Base-by-base conservation (phyloP, 2,888 invertebrate genomes). In the Venusia cambrica region DNA sequence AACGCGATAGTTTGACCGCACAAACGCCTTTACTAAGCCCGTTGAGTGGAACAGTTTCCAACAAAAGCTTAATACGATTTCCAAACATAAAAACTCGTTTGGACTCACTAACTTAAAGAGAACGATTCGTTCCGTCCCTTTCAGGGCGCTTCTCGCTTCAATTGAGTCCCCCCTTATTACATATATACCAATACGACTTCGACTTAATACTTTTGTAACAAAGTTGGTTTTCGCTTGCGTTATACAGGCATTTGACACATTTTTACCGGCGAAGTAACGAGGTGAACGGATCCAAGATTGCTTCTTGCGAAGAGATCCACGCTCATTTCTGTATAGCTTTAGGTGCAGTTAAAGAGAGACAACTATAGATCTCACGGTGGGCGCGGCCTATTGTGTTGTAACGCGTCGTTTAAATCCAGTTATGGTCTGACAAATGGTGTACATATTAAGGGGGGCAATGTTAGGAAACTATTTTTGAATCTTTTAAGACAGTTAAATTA, bases 51-150 rank as follows among this genome's bases (percentile, higher is more conserved):
- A 84, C 87, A 83, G 78, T 84, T 84, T 71, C 84, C 79, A 83
- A 87, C 87, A 87, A 87, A 85, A 87, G 85, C 85, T 83, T 87
- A 87, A 85, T 87, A 81, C 85, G 83, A 87, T 87, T 87, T 84
- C 81, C 81, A 76, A 87, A 85, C 85, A 84, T 81, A 87, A 87
- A 85, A 87, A 87, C 87, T 81, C 83, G 84, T 85, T 84, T 79
- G 77, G 77, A 77, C 75, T 78, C 76, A 78, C 80, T 80, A 85
- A 84, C 80, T 83, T 83, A 76, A 80, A 74, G 78, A 68, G 73
- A 78, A 79, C 72, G 68, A 70, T 69, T 74, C 69, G 70, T 64
- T 70, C 75, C 66, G 62, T 84, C 84, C 64, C 73, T 76, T 68
- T 83, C 80, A 45, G 40, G 48, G 57, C 44, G 51, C 57, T 68